A percentile compares a stretch with the other conserved stretches of the same genome.
Conservation (phyloP, 2,888 invertebrate genomes). For the Phengaris arion region DNA sequence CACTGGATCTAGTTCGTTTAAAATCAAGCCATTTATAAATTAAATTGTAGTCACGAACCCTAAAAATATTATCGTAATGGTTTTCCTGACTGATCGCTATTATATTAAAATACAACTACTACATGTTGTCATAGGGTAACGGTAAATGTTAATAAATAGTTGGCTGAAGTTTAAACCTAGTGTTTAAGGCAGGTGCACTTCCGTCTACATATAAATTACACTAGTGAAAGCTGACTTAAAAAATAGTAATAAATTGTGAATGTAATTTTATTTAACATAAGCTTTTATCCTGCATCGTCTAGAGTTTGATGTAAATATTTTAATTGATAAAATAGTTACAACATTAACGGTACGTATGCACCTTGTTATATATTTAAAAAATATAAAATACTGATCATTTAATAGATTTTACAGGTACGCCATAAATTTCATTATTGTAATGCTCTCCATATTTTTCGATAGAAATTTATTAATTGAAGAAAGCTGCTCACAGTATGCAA, state of each 20-base stretch:
- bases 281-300: slow-evolving; percentile 23
- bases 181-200: slow-evolving; percentile 28
- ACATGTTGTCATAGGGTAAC: neutral
- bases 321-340: neutral
- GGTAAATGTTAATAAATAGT: slow-evolving; percentile 25
- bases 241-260: slow-evolving; percentile 26
- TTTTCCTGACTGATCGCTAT: neutral
- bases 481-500: neutral
- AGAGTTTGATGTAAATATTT: slow-evolving; percentile 6
- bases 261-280: slow-evolving; percentile 12
- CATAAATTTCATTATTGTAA: too few species aligned
- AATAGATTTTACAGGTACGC: too few species aligned
- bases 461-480: too few species aligned
- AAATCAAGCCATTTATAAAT: neutral
- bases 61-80: neutral
- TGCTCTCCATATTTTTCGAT: too few species aligned
- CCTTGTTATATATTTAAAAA: neutral
- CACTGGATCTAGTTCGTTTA: neutral
- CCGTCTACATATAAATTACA: slow-evolving; percentile 22
- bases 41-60: neutral
- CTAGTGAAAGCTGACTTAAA: slow-evolving; percentile 24
- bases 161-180: slow-evolving; percentile 26
- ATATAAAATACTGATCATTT: too few species aligned
- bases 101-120: slow-evolving; percentile 12
- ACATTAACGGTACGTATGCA: neutral